Evolutionary conservation across 1,140 invertebrate genomes (phyloP).

Genomic region (Hermetia illucens): DNA sequence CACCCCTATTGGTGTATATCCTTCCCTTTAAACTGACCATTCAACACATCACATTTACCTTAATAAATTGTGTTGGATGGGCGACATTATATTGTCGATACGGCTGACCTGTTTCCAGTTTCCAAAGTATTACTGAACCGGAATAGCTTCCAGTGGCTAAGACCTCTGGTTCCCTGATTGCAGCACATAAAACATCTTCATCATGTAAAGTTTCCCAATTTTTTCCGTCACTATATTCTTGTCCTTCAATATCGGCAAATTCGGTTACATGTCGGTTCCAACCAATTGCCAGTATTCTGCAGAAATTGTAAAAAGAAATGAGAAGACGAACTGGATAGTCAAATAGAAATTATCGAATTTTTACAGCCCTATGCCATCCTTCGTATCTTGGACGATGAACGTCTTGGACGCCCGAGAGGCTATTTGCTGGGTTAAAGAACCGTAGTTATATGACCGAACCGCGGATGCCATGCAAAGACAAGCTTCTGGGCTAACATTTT

Average conservation of each 20-base stretch:
- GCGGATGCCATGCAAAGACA: no score
- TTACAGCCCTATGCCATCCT: no score
- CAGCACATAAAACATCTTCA: constrained; percentile 55
- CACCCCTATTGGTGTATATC: no score
- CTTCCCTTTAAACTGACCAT: no score
- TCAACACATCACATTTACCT: constrained; percentile 8
- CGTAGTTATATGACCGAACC: no score
- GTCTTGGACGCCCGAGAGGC: no score
- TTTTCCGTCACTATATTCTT: constrained; percentile 35
- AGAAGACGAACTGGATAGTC: no score
- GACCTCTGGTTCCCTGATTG: constrained; percentile 41
- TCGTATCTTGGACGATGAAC: no score
- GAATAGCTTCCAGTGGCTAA: constrained; percentile 54
- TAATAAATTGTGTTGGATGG: constrained; percentile 28
- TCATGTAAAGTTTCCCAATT: constrained; percentile 49
- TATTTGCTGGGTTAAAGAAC: no score
- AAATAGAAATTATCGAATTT: no score
- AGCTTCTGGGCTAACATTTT: no score
- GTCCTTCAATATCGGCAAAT: constrained; percentile 44
- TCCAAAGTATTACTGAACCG: constrained; percentile 67
- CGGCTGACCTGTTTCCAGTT: constrained; percentile 52
- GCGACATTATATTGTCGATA: constrained; percentile 38
- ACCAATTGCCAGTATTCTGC: constrained; percentile 50
- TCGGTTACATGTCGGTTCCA: constrained; percentile 55
- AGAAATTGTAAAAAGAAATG: no score